phyloP scores from a whole-genome alignment of 2,113 vertebrate genomes.

The Microcebus tavaratra region DNA sequence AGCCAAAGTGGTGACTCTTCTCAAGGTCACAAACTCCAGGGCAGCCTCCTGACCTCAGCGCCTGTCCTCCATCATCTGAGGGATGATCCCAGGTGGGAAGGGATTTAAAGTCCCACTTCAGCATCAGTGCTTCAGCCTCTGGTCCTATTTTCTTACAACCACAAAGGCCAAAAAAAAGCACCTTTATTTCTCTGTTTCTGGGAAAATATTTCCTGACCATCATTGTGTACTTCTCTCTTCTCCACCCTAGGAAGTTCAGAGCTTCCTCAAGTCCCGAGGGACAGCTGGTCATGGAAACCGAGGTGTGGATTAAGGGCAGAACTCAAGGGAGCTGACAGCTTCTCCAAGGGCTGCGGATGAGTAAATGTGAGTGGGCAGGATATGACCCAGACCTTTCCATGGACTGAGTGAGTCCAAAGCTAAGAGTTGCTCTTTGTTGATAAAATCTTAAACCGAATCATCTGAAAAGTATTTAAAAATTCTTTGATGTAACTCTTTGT shows the following conservation, averaged over 20 bases:
- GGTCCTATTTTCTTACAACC: neutral
- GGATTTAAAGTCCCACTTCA: neutral
- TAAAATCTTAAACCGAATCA: constrained; percentile 12
- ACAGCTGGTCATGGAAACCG: neutral
- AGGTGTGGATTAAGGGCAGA: neutral
- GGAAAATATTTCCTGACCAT: neutral
- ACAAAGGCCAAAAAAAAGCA: neutral
- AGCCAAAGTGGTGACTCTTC: neutral
- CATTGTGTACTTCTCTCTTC: neutral
- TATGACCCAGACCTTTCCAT: constrained; percentile 10
- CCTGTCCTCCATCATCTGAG: neutral
- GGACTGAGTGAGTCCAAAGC: neutral
- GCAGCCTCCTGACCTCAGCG: no score
- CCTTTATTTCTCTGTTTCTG: constrained; percentile 12
- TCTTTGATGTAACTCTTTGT: neutral
- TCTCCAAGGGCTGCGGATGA: neutral
- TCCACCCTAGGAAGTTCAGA: neutral
- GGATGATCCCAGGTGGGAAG: neutral
- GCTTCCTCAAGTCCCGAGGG: neutral
- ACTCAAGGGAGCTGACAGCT: neutral
- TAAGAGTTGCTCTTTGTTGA: constrained; percentile 3
- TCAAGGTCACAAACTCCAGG: neutral
- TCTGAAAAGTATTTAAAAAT: constrained; percentile 51
- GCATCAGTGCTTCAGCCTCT: neutral
- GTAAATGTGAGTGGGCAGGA: neutral